Conservation (phyloP, 2,888 invertebrate genomes). For the Odontothrips loti region DNA sequence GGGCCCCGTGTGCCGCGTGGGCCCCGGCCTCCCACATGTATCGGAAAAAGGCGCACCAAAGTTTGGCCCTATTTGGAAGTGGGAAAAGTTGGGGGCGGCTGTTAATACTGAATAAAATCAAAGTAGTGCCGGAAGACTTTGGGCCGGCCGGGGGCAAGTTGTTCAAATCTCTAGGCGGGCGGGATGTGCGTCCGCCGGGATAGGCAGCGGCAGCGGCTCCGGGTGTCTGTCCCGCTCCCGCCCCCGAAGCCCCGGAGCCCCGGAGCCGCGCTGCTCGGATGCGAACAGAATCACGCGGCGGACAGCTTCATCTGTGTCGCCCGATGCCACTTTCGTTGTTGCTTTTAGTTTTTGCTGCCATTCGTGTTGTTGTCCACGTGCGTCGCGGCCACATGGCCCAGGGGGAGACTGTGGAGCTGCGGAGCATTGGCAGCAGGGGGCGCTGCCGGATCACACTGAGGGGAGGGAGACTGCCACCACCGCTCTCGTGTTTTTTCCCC, state of each 20-base stretch:
- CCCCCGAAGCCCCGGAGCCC: too few relatives aligned
- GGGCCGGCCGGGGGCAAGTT: not conserved
- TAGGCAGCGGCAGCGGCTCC: not conserved
- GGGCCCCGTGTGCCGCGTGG: too few relatives aligned
- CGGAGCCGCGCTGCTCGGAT: too few relatives aligned
- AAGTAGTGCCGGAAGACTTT: conserved; percentile 11
- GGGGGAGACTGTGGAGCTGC: not conserved
- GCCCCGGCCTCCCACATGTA: not conserved
- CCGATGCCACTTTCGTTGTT: too few relatives aligned
- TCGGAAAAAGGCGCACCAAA: not conserved
- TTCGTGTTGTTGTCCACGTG: not conserved
- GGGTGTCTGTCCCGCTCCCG: too few relatives aligned
- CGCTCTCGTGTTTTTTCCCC: too few relatives aligned
- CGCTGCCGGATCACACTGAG: too few relatives aligned
- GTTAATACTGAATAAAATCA: conserved; percentile 11
- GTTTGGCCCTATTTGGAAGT: not conserved
- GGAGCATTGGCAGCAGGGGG: not conserved
- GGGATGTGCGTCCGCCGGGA: not conserved
- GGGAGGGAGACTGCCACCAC: too few relatives aligned
- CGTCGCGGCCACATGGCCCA: not conserved
- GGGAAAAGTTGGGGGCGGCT: conserved; percentile 5
- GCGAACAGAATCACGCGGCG: too few relatives aligned
- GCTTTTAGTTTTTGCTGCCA: not conserved
- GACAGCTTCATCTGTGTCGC: too few relatives aligned
- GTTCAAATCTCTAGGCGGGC: not conserved